phyloP scores from a whole-genome alignment of 2,888 invertebrate genomes.

The Xestia c-nigrum region DNA sequence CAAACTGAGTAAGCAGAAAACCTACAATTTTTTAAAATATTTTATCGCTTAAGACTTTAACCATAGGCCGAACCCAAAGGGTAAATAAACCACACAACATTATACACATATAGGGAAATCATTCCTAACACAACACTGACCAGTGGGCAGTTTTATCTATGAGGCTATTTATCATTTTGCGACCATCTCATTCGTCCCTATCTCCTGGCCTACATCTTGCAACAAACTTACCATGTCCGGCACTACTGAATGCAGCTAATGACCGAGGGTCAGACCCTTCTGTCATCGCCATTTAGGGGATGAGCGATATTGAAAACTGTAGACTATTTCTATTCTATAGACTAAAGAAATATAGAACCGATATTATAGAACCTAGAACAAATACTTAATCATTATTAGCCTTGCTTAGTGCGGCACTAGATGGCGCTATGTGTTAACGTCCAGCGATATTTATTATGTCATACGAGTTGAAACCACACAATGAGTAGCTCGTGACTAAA shows the following conservation, averaged over 20 bases:
- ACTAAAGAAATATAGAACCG: background rate
- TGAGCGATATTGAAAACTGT: constrained; percentile 70
- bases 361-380: background rate
- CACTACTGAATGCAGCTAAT: constrained; percentile 78
- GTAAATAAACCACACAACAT: background rate
- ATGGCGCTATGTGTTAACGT: too few relatives aligned
- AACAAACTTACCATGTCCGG: constrained; percentile 78
- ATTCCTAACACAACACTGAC: background rate
- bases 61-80: background rate
- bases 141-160: background rate
- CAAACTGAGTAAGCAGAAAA: background rate
- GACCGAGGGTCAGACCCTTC: constrained; percentile 70
- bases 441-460: too few relatives aligned
- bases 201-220: constrained; percentile 70
- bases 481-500: too few relatives aligned
- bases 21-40: background rate
- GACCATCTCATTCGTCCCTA: constrained; percentile 3
- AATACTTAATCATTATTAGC: background rate
- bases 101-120: background rate
- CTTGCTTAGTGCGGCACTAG: too few relatives aligned
- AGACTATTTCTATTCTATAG: constrained; percentile 57
- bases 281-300: constrained; percentile 74
- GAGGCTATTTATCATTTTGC: background rate
- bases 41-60: background rate
- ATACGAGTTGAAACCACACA: too few relatives aligned